Evolutionary conservation across 2,888 invertebrate species (phyloP).

Genomic region (Galerucella nymphaeae): DNA sequence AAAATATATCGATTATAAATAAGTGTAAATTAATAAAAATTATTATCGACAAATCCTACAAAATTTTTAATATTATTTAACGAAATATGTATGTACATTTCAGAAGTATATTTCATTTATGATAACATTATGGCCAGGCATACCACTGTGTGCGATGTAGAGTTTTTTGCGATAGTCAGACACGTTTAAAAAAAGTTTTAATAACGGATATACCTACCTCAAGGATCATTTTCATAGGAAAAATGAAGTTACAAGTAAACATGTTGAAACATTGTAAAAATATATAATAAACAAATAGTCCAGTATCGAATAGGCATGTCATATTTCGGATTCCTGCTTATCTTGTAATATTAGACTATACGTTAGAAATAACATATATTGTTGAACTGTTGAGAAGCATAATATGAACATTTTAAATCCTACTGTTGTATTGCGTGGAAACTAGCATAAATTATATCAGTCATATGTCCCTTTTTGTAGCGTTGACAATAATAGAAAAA

Average conservation of each 20-base stretch:
- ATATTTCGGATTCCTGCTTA: conserved; percentile 49
- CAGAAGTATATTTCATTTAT: too few species aligned
- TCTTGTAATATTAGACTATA: conserved; percentile 45
- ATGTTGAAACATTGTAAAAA: conserved; percentile 33
- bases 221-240: background rate
- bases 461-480: conserved; percentile 8
- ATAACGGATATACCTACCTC: too few species aligned
- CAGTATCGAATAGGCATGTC: conserved; percentile 62
- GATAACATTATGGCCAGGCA: too few species aligned
- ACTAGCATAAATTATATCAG: conserved; percentile 4
- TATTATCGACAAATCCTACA: too few species aligned
- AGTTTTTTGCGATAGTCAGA: too few species aligned
- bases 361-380: conserved; percentile 53
- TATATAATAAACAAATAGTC: conserved; percentile 55
- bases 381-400: conserved; percentile 54
- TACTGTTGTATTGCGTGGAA: conserved; percentile 7
- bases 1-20: conserved; percentile 29
- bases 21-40: too few species aligned
- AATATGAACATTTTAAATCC: conserved; percentile 35
- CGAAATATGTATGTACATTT: too few species aligned
- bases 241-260: conserved; percentile 17
- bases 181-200: too few species aligned
- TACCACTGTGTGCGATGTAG: too few species aligned
- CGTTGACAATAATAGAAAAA: conserved; percentile 16
- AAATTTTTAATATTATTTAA: too few species aligned